These are phyloP conservation scores for Chiloscyllium punctatum DNA, from an alignment of 2,797 vertebrate genomes.

Conservation along the genomic window DNA sequence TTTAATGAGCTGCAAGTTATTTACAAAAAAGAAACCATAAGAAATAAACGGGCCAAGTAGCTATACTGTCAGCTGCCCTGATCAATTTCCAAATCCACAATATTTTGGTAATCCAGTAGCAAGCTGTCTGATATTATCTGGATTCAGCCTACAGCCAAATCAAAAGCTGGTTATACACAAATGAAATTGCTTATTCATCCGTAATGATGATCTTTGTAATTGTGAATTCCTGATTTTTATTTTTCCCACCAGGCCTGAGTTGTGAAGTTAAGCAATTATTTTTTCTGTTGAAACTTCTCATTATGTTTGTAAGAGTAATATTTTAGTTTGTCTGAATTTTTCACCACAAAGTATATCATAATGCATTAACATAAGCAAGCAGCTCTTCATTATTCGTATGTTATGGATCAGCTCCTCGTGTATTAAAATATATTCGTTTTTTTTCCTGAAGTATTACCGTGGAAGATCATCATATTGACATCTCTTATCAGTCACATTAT, in stretches of 20 bases:
- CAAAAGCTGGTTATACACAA: not conserved
- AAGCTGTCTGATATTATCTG: not conserved
- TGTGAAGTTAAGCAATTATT: too few relatives aligned
- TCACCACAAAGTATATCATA: not conserved
- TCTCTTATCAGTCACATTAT: not conserved
- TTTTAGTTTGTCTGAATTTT: not conserved
- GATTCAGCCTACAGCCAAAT: not conserved
- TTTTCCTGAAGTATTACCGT: not conserved
- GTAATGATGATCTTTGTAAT: not conserved
- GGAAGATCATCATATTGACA: not conserved
- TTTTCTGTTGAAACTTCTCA: not conserved
- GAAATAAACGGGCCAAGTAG: not conserved
- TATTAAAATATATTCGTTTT: not conserved
- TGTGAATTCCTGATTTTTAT: not conserved
- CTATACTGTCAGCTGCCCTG: not conserved
- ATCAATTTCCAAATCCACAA: not conserved
- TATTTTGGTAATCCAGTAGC: not conserved
- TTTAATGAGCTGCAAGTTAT: not conserved
- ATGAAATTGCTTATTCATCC: not conserved
- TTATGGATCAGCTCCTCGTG: too few relatives aligned
- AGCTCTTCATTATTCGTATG: not conserved
- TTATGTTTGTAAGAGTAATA: not conserved
- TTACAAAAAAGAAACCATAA: not conserved
- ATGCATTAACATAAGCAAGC: not conserved
- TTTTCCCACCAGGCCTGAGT: not conserved